Evolutionary conservation across 2,113 vertebrate species (phyloP).

Genomic region (Corvus hawaiiensis): DNA sequence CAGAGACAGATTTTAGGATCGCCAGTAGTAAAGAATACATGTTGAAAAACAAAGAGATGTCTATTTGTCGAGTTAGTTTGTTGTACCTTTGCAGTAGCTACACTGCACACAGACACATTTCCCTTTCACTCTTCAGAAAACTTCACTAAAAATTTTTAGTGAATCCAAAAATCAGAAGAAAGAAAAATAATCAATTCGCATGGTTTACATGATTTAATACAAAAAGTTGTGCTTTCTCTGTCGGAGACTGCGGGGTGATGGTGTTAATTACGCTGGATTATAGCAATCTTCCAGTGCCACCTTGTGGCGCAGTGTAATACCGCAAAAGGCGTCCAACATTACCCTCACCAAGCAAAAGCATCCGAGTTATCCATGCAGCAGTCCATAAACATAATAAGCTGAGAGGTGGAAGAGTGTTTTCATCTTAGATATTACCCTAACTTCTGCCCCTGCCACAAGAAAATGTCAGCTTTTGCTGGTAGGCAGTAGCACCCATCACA

Average conservation of each 20-base stretch:
- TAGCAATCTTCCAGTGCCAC: constrained; percentile 71
- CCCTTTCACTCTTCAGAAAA: not conserved
- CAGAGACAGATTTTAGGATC: not conserved
- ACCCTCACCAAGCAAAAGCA: not conserved
- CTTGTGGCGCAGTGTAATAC: constrained; percentile 45
- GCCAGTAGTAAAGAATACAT: not conserved
- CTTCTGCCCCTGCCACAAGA: not conserved
- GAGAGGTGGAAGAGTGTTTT: not conserved
- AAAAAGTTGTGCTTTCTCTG: constrained; percentile 22
- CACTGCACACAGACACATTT: not conserved
- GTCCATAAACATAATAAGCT: not conserved
- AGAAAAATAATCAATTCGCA: not conserved
- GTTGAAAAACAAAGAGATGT: not conserved
- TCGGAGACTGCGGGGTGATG: not conserved
- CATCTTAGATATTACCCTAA: not conserved
- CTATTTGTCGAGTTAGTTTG: rapidly evolving
- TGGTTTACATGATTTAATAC: constrained; percentile 16
- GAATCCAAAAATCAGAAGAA: constrained; percentile 20
- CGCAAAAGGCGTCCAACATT: not conserved
- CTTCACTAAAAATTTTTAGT: not conserved
- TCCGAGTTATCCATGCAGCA: not conserved
- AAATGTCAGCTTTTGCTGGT: not conserved
- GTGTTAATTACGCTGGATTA: constrained; percentile 53
- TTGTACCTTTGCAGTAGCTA: not conserved
- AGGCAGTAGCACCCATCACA: not conserved